phyloP scores from a whole-genome alignment of 2,888 invertebrate species.

The Linyphia triangularis region DNA sequence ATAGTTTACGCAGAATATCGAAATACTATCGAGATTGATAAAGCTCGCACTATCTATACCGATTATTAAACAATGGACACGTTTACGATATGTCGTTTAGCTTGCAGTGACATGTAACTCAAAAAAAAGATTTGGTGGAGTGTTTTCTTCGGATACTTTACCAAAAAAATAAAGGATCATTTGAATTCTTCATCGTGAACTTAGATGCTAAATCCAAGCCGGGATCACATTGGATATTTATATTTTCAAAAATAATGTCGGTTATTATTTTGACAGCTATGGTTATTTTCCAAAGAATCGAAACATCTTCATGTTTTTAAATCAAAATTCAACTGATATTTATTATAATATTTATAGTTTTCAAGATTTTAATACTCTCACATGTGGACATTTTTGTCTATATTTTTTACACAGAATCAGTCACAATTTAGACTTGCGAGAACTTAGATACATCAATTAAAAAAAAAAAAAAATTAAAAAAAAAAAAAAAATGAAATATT shows the following conservation, averaged over 20 bases:
- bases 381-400: constrained; percentile 50
- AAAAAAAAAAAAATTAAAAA: too few species aligned
- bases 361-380: neutral
- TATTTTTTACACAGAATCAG: neutral
- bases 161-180: neutral
- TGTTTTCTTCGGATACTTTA: constrained; percentile 19
- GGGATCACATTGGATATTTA: constrained; percentile 43
- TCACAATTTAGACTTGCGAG: neutral
- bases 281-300: neutral
- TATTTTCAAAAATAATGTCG: neutral
- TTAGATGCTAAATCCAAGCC: constrained; percentile 12
- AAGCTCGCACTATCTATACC: neutral
- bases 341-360: neutral
- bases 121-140: constrained; percentile 30
- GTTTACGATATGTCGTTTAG: neutral
- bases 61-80: constrained; percentile 25
- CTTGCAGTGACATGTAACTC: neutral
- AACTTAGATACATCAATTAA: neutral
- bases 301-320: constrained; percentile 33
- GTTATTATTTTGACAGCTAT: constrained; percentile 52
- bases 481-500: constrained; percentile 1
- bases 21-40: constrained; percentile 26
- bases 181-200: constrained; percentile 26
- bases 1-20: constrained; percentile 10
- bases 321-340: neutral